Evolutionary conservation across 2,888 invertebrate genomes (phyloP).

Genomic region (Bellardia bayeri): DNA sequence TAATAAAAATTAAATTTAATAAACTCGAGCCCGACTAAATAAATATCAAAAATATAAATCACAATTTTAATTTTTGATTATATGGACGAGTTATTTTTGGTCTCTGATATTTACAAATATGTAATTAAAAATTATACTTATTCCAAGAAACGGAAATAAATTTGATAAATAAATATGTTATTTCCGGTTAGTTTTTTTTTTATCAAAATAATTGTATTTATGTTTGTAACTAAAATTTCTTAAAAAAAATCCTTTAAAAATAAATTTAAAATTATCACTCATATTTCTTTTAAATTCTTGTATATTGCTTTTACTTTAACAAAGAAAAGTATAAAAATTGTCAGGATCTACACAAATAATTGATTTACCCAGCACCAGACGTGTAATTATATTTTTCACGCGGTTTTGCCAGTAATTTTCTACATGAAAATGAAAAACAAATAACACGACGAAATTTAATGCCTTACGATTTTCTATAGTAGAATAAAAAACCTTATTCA

Average conservation of each 20-base stretch:
- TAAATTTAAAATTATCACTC: slow-evolving; percentile 10
- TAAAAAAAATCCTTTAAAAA: slow-evolving; percentile 16
- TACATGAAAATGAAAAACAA: neutral
- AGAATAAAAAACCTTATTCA: neutral
- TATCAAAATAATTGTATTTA: slow-evolving; percentile 8
- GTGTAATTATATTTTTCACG: slow-evolving; percentile 67
- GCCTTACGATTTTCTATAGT: slow-evolving; percentile 50
- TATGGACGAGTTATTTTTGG: too few species aligned
- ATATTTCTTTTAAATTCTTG: slow-evolving; percentile 25
- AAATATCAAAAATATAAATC: too few species aligned
- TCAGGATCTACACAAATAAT: slow-evolving; percentile 69
- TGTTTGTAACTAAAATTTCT: neutral
- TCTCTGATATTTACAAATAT: too few species aligned
- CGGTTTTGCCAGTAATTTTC: slow-evolving; percentile 59
- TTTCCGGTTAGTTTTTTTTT: slow-evolving; percentile 28
- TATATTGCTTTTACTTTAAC: neutral
- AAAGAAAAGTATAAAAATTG: slow-evolving; percentile 49
- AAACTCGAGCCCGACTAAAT: too few species aligned
- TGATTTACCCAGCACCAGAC: slow-evolving; percentile 44
- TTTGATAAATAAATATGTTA: neutral
- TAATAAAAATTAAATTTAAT: too few species aligned
- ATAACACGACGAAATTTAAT: slow-evolving; percentile 64
- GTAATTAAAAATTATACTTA: too few species aligned
- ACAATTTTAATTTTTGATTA: too few species aligned
- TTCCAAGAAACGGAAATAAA: slow-evolving; percentile 3